These are phyloP conservation scores for Cheilinus undulatus DNA, from an alignment of 2,113 vertebrate species.

Conservation along the genomic window DNA sequence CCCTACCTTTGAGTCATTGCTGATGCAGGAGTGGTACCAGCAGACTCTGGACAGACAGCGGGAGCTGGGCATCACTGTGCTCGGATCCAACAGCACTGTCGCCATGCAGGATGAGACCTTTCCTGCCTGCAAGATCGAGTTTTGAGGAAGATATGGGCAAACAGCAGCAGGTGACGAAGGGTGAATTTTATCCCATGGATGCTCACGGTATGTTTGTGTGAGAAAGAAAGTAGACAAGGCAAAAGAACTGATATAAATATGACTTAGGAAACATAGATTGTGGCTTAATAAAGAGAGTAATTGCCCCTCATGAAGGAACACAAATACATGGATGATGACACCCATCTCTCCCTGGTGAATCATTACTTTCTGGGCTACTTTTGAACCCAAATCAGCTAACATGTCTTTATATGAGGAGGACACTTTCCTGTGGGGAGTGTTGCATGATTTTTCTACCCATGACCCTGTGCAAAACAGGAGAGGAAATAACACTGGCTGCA, in stretches of 20 bases:
- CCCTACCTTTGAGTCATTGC: constrained; percentile 90
- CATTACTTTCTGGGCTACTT: constrained; percentile 22
- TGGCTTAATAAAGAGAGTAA: not conserved
- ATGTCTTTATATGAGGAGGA: constrained; percentile 14
- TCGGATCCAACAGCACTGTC: constrained; percentile 94
- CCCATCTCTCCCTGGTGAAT: not conserved
- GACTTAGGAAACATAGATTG: constrained; percentile 1
- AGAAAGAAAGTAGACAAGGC: not conserved
- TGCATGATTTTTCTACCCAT: constrained; percentile 58
- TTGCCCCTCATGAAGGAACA: constrained; percentile 20
- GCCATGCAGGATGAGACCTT: constrained; percentile 97
- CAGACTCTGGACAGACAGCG: constrained; percentile 88
- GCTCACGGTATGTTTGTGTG: not conserved
- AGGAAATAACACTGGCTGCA: constrained; percentile 34
- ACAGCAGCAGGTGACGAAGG: not conserved
- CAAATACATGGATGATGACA: constrained; percentile 4
- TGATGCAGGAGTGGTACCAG: constrained; percentile 93
- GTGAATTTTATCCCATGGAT: constrained; percentile 17
- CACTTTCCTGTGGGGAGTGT: constrained; percentile 2
- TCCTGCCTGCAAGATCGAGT: constrained; percentile 96
- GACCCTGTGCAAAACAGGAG: constrained; percentile 58
- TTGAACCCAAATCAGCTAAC: constrained; percentile 8
- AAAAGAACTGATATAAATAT: not conserved
- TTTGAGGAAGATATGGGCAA: constrained; percentile 75
- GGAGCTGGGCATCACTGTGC: constrained; percentile 88